Percentiles rank a stretch among this genome's conserved stretches.
phyloP scores from a whole-genome alignment of 2,797 vertebrate species.

The Enteromius viviparus region DNA sequence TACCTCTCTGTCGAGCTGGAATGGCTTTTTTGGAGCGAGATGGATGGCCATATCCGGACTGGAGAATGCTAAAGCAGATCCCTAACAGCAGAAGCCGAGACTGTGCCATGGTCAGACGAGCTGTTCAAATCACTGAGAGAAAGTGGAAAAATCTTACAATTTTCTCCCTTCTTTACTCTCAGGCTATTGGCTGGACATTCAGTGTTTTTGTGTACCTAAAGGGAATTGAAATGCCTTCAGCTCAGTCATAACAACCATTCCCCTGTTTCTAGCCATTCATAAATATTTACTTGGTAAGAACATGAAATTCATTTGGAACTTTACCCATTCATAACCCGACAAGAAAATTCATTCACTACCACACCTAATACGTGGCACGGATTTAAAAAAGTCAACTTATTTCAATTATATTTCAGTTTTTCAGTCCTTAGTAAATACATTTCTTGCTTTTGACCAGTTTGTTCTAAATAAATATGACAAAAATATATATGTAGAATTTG shows the following conservation, averaged over 20 bases:
- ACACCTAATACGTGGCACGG: conserved; percentile 56
- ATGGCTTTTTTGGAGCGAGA: conserved; percentile 83
- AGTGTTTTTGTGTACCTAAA: conserved; percentile 65
- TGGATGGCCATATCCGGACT: conserved; percentile 75
- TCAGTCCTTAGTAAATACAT: neutral
- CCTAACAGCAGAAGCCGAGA: conserved; percentile 77
- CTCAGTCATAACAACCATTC: conserved; percentile 79
- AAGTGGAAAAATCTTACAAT: conserved; percentile 63
- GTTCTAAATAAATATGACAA: neutral
- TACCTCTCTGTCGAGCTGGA: conserved; percentile 86
- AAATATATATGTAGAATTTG: neutral
- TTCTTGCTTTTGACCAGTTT: neutral
- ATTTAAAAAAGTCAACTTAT: neutral
- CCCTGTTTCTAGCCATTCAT: conserved; percentile 80
- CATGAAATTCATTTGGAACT: conserved; percentile 60
- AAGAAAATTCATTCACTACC: conserved; percentile 69
- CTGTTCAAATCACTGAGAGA: conserved; percentile 64
- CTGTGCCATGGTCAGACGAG: conserved; percentile 82
- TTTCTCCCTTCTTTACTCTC: conserved; percentile 72
- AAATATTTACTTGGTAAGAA: conserved; percentile 79
- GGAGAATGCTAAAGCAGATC: conserved; percentile 81
- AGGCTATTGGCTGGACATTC: conserved; percentile 72
- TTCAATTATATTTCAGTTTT: conserved; percentile 6
- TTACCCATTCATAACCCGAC: conserved; percentile 73
- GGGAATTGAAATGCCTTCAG: conserved; percentile 70